phyloP scores from a whole-genome alignment of 2,888 invertebrate species.

The Chalcosyrphus nemorum region DNA sequence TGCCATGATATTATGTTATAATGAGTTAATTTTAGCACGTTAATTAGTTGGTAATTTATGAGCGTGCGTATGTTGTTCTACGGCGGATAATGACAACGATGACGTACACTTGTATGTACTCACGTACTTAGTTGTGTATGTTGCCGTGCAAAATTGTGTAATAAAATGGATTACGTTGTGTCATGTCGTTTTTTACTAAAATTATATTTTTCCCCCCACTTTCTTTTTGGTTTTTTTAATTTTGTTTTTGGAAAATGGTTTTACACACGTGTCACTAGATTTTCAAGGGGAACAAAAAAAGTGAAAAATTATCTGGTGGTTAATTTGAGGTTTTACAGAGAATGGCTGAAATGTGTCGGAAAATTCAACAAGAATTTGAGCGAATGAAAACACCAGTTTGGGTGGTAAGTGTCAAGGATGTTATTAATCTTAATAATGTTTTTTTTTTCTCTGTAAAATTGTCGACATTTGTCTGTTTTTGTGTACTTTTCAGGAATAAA shows the following conservation, averaged over 20 bases:
- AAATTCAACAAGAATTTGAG: no score
- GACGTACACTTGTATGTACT: not conserved
- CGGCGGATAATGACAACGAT: conserved; percentile 18
- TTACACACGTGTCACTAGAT: not conserved
- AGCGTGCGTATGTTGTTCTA: conserved; percentile 30
- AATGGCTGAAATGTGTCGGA: not conserved
- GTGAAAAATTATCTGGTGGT: not conserved
- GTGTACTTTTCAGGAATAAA: no score
- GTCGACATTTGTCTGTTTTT: no score
- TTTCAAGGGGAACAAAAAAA: not conserved
- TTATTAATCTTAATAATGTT: no score
- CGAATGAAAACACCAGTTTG: no score
- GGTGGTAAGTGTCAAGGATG: no score
- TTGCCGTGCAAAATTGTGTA: conserved; percentile 25
- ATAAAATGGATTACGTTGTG: conserved; percentile 11
- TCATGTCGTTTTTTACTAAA: not conserved
- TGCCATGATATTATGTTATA: conserved; percentile 28
- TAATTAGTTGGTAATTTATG: conserved; percentile 65
- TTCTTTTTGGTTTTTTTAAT: not conserved
- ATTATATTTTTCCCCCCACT: not conserved
- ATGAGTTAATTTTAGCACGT: conserved; percentile 57
- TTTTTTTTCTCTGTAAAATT: no score
- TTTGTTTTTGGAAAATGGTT: not conserved
- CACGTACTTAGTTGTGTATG: not conserved
- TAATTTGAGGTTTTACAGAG: not conserved